These are phyloP conservation scores for Atopsyche davidsoni DNA, from an alignment of 1,140 invertebrate species.

Conservation along the genomic window DNA sequence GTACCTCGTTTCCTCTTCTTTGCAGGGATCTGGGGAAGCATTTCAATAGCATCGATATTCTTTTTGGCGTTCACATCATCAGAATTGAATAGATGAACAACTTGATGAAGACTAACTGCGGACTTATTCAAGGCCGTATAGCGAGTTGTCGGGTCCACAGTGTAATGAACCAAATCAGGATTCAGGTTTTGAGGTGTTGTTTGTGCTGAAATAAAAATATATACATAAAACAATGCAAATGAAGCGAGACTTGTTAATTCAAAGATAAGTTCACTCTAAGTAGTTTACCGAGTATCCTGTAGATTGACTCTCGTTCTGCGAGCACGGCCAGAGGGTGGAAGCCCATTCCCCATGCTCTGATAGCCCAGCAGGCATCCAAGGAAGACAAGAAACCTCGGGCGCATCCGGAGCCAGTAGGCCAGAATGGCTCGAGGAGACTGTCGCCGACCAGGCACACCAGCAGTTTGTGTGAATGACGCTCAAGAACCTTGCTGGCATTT, in stretches of 20 bases:
- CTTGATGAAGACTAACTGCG: conserved; percentile 57
- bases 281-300: conserved; percentile 54
- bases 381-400: conserved; percentile 94
- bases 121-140: conserved; percentile 59
- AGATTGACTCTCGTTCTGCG: conserved; percentile 92
- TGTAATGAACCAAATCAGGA: conserved; percentile 82
- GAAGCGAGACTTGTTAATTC: background rate
- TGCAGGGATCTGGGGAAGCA: conserved; percentile 33
- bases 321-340: conserved; percentile 73
- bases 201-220: conserved; percentile 68
- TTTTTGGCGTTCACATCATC: conserved; percentile 45
- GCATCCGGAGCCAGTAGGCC: conserved; percentile 97
- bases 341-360: conserved; percentile 72
- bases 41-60: conserved; percentile 41
- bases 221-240: background rate
- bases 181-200: conserved; percentile 94
- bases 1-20: conserved; percentile 61
- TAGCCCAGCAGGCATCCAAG: conserved; percentile 94
- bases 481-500: conserved; percentile 59
- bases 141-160: conserved; percentile 82
- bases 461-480: conserved; percentile 71
- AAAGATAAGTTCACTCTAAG: background rate
- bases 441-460: conserved; percentile 91
- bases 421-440: conserved; percentile 94
- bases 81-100: conserved; percentile 52